A percentile compares a stretch with the other conserved stretches of the same genome.
Conservation (phyloP, 2,113 vertebrate species). For the Taxidea taxus region DNA sequence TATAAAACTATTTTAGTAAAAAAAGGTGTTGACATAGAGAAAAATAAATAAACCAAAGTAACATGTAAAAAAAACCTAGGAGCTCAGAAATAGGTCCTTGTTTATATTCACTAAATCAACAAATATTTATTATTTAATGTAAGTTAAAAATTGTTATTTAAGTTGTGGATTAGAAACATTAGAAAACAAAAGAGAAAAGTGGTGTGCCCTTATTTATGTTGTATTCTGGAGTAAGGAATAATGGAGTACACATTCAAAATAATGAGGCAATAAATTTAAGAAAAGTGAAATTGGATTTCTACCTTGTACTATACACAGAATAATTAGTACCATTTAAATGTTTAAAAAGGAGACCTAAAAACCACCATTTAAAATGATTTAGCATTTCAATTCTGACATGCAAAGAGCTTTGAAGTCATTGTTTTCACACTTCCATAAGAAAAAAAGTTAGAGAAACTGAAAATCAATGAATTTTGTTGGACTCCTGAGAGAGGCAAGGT, state of each 20-base stretch:
- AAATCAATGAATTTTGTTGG: background rate
- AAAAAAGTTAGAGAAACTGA: background rate
- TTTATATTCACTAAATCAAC: background rate
- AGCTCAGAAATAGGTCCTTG: background rate
- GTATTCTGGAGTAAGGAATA: background rate
- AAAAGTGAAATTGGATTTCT: background rate
- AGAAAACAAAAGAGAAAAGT: background rate
- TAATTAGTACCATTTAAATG: background rate
- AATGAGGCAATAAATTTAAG: background rate
- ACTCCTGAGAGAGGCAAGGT: background rate
- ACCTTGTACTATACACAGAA: background rate
- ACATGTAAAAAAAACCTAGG: background rate
- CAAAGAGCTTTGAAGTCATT: background rate
- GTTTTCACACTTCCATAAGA: background rate
- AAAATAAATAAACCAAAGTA: background rate
- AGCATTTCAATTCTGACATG: background rate
- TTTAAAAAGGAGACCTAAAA: background rate
- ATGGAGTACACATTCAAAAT: background rate
- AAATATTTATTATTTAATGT: background rate
- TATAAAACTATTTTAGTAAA: background rate
- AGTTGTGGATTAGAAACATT: background rate
- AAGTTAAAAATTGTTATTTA: background rate
- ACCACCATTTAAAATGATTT: background rate
- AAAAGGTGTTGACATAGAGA: background rate
- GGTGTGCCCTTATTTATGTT: background rate